These are phyloP conservation scores for Elgaria multicarinata DNA, from an alignment of 2,113 vertebrate species.

Conservation along the genomic window DNA sequence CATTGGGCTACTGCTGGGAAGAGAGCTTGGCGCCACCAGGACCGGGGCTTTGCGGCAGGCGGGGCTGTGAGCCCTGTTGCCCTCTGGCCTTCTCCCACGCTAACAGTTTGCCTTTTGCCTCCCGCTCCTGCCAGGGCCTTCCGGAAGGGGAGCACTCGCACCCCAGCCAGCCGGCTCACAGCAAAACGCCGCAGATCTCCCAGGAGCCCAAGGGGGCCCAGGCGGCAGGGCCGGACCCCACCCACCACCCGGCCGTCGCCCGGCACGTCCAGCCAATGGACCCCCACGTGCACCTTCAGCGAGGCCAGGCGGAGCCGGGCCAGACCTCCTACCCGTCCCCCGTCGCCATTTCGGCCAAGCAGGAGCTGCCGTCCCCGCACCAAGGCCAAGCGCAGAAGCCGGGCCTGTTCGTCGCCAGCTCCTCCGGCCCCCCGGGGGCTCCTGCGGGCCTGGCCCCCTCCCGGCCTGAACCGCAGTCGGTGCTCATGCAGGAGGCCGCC, in stretches of 20 bases:
- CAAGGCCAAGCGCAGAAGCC: conserved; percentile 78
- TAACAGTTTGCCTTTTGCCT: background rate
- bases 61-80: too few species aligned
- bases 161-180: conserved; percentile 74
- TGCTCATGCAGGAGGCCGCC: conserved; percentile 82
- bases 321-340: conserved; percentile 91
- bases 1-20: too few species aligned
- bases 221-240: conserved; percentile 73
- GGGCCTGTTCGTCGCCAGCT: conserved; percentile 78
- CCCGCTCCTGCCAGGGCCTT: conserved; percentile 71
- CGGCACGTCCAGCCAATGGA: conserved; percentile 84
- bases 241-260: conserved; percentile 76
- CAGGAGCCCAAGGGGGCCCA: conserved; percentile 84
- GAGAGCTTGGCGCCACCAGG: too few species aligned
- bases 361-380: conserved; percentile 79
- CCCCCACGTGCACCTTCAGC: conserved; percentile 80
- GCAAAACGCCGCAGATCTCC: conserved; percentile 86
- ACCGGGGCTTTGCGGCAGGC: too few species aligned
- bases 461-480: conserved; percentile 76
- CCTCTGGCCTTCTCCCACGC: too few species aligned
- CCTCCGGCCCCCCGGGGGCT: conserved; percentile 68
- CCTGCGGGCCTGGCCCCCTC: conserved; percentile 74
- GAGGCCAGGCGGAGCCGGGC: conserved; percentile 81
- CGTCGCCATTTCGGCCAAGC: conserved; percentile 84
- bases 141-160: conserved; percentile 85